A percentile compares a stretch with the other conserved stretches of the same genome.
Conservation (phyloP, 2,797 vertebrate genomes). For the Telmatherina bonti region DNA sequence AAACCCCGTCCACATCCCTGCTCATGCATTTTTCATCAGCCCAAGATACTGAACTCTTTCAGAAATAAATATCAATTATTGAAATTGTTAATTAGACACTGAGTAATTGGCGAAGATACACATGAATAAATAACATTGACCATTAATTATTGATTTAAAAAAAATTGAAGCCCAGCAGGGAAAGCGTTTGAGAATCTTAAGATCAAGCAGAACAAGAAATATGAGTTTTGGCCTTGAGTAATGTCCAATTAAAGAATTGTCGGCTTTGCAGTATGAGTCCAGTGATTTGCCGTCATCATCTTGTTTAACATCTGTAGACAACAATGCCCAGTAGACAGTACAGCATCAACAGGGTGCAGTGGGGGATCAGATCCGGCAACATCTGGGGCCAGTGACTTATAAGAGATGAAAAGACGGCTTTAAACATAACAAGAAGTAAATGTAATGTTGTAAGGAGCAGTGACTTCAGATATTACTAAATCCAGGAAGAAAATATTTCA, state of each 20-base stretch:
- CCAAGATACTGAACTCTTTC: constrained; percentile 80
- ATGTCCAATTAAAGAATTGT: constrained; percentile 85
- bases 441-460: constrained; percentile 36
- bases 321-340: constrained; percentile 67
- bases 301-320: constrained; percentile 63
- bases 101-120: constrained; percentile 83
- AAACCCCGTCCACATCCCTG: constrained; percentile 79
- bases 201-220: constrained; percentile 84
- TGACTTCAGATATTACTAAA: constrained; percentile 21
- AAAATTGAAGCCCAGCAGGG: constrained; percentile 76
- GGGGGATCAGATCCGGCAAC: constrained; percentile 53
- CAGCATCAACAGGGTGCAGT: constrained; percentile 62
- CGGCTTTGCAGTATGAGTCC: constrained; percentile 72
- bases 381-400: constrained; percentile 48
- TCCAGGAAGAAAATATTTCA: constrained; percentile 22
- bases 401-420: constrained; percentile 52
- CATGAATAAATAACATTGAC: constrained; percentile 86
- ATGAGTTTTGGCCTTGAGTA: constrained; percentile 85
- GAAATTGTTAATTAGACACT: constrained; percentile 86
- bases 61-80: constrained; percentile 90
- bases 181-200: constrained; percentile 79
- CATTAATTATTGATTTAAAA: constrained; percentile 86
- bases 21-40: constrained; percentile 85
- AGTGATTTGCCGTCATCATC: constrained; percentile 64
- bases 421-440: constrained; percentile 49